Base-by-base conservation (phyloP, 2,797 vertebrate genomes). In the Danio kyathit region DNA sequence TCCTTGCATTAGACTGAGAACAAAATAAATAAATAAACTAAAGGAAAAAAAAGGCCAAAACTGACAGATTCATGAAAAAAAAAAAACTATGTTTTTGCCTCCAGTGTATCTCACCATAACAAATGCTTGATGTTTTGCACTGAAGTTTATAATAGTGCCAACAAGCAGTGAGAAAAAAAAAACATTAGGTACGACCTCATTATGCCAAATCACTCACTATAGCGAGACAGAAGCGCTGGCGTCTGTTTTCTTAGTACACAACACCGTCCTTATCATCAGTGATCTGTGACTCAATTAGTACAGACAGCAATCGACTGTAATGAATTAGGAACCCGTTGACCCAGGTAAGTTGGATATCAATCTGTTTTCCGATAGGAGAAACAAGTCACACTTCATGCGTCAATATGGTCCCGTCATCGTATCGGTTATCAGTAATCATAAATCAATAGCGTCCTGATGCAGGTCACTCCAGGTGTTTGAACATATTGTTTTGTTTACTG, bases 281-380 rank as follows among this genome's bases (percentile, higher is more conserved):
- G 78, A 82, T 83, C 78, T 21, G 80, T 88, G 89, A 91, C 77
- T 59, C 82, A 90, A 91, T 91, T 87, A 87, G 81, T 79, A 83
- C 13, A 82, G 79, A 83, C 61, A 16, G 85, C 74, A 38, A 88
- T 85, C 85, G 85, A 91, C 87, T 88, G 81, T 84, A 80, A 87
- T 85, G 54, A 83, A 86, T 82, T 86, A 84, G 72, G 77, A 89
- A 88, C 87, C 85, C 88, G 87, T 85, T 83, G 88, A 88, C 79
- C 76, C 46, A 84, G 84, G 84, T 83, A 66, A 76, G 72, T 70
- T 78, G 70, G 38, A 49, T 64, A 82, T 66, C 48, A 49, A 66
- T 79, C 81, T 76, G 72, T 83, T 43, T 74, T 40, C 40, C 49
- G 76, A 82, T 77, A 51, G 43, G 43, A 17, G 54, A 69, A 72